Percentiles rank a stretch among this genome's conserved stretches.
Evolutionary conservation across 2,113 vertebrate species (phyloP).

Genomic region (Tichodroma muraria): DNA sequence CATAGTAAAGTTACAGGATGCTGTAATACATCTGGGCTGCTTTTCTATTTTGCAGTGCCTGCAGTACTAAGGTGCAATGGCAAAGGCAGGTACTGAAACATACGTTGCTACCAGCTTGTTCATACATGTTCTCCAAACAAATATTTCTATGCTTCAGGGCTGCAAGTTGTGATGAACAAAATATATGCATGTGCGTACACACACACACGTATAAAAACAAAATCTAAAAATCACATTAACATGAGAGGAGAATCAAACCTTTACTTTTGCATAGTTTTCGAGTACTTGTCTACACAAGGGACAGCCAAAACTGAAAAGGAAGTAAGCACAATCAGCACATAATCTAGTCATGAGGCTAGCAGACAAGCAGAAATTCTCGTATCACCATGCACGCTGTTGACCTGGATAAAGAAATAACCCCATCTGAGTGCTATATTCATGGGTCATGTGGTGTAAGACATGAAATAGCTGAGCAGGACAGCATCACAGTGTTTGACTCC

Average conservation of each 20-base stretch:
- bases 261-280: background rate
- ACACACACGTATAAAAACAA: accelerated
- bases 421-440: background rate
- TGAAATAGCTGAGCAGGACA: background rate
- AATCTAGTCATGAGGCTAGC: background rate
- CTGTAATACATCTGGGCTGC: background rate
- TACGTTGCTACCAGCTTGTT: background rate
- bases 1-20: background rate
- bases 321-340: background rate
- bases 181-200: background rate
- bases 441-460: background rate
- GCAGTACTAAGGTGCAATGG: background rate
- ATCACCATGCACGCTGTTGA: background rate
- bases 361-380: background rate
- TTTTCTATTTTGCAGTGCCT: background rate
- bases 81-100: background rate
- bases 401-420: background rate
- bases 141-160: background rate
- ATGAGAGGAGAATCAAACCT: background rate
- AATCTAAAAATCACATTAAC: background rate
- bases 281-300: background rate
- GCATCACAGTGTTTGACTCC: background rate
- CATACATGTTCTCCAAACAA: background rate
- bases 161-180: background rate
- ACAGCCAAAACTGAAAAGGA: background rate